Conservation (phyloP, 2,888 invertebrate species). For the Deilephila elpenor region DNA sequence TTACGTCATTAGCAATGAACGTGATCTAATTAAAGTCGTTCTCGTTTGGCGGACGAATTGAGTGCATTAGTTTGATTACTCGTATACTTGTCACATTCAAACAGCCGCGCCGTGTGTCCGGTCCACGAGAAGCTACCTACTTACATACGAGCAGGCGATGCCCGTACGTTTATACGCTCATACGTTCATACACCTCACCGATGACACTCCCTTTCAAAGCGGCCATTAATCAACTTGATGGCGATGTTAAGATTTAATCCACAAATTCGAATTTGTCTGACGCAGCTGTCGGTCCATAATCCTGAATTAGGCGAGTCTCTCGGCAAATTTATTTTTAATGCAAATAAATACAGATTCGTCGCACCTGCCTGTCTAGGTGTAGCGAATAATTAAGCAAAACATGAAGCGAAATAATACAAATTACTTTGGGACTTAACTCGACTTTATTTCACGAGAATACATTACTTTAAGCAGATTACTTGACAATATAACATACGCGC, state of each 20-base stretch:
- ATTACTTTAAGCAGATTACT: conserved; percentile 67
- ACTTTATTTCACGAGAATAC: conserved; percentile 69
- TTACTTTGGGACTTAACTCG: conserved; percentile 74
- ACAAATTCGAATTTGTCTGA: conserved; percentile 72
- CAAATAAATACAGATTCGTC: conserved; percentile 82
- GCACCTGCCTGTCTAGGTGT: conserved; percentile 78
- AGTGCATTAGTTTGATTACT: not conserved
- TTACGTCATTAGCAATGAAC: not conserved
- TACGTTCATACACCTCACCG: conserved; percentile 5
- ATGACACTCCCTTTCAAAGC: conserved; percentile 19
- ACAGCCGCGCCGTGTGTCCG: not conserved
- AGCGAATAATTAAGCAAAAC: conserved; percentile 78
- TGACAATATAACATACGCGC: conserved; percentile 53
- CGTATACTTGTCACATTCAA: not conserved
- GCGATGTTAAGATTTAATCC: conserved; percentile 74
- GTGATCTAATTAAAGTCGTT: not conserved
- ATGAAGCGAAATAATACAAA: conserved; percentile 79
- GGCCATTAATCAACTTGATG: conserved; percentile 66
- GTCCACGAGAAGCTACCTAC: not conserved
- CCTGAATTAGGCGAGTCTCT: conserved; percentile 75
- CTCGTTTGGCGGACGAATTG: not conserved
- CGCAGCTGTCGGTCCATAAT: conserved; percentile 78
- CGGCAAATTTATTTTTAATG: conserved; percentile 80
- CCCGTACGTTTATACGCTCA: not conserved
- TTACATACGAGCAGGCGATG: not conserved